Evolutionary conservation across 2,888 invertebrate species (phyloP), one percentile per base, ranked within the genome.

Genomic region (Scaptomyza caliginosa): DNA sequence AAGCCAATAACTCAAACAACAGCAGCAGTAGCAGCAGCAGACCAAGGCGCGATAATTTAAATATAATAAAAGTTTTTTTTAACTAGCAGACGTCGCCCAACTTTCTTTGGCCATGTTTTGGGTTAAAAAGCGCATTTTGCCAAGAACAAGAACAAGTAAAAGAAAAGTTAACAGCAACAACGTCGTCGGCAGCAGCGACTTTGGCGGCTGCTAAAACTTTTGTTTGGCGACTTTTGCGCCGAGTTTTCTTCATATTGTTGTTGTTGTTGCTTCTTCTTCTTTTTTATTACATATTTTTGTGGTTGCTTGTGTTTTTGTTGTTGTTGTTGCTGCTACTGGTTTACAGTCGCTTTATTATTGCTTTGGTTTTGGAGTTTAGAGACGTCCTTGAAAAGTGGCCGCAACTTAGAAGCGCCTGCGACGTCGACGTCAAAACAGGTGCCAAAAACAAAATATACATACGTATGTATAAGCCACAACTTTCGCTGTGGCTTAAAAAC

Each of bases 351-450:
- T 74, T 82, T 83, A 69, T 62, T 69, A 67, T 60, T 67, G 74
- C 69, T 75, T 74, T 65, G 67, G 58, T 63, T 60, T 58, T 39
- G 74, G 86, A 86, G 85, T 89, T 88, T 83, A 85, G 85, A 88
- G 89, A 87, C 89, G 90, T 88, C 89, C 89, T 89, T 89, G 89
- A 89, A 89, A 89, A 89, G 65, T 74, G 68, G 60, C 63, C 67
- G 59, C 72, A 74, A 73, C 66, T 74, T 66, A 65, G 69, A 49
- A 55, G 36, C 63, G 56, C 46, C 49, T 42, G 43, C 55, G 50
- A 39, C 43, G 13, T 34, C 67, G 51, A 52, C 49, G 40, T 34
- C 50, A 52, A 45, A 66, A 59, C 71, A 72, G 71, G 73, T 72
- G 73, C 72, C 72, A 67, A 72, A 28, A 28, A n/a, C n/a, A n/a